Conservation (phyloP, 2,888 invertebrate genomes). For the Lycaena phlaeas region DNA sequence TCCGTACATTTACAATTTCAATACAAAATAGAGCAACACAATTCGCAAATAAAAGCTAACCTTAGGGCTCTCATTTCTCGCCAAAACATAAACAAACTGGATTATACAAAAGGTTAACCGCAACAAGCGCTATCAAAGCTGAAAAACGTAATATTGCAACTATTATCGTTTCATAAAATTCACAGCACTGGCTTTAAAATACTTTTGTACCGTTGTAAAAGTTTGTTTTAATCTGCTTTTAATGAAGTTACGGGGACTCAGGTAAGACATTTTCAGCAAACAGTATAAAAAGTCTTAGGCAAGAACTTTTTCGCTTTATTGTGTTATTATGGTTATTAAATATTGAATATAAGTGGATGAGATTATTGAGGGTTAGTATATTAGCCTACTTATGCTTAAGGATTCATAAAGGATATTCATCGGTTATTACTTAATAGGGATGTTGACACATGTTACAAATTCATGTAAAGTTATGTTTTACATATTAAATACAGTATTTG, state of each 20-base stretch:
- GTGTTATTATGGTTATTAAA: too few relatives aligned
- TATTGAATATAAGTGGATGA: too few relatives aligned
- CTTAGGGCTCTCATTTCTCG: not conserved
- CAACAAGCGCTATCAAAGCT: conserved; percentile 16
- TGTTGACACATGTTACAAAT: too few relatives aligned
- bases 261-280: conserved; percentile 39
- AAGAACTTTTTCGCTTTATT: too few relatives aligned
- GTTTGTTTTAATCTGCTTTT: conserved; percentile 56
- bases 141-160: conserved; percentile 28
- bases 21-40: too few relatives aligned
- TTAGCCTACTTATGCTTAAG: too few relatives aligned
- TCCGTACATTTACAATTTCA: too few relatives aligned
- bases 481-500: too few relatives aligned
- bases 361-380: too few relatives aligned
- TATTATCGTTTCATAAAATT: conserved; percentile 36
- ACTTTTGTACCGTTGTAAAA: conserved; percentile 38
- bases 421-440: too few relatives aligned
- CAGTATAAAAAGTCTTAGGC: conserved; percentile 21
- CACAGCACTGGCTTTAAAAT: conserved; percentile 29
- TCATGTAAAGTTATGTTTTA: too few relatives aligned
- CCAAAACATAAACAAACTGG: not conserved
- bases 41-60: not conserved
- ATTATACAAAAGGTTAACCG: conserved; percentile 19
- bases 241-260: conserved; percentile 48
- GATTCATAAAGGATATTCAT: too few relatives aligned